Percentiles rank a stretch among this genome's conserved stretches.
phyloP scores from a whole-genome alignment of 2,888 invertebrate species.

The Erannis defoliaria region DNA sequence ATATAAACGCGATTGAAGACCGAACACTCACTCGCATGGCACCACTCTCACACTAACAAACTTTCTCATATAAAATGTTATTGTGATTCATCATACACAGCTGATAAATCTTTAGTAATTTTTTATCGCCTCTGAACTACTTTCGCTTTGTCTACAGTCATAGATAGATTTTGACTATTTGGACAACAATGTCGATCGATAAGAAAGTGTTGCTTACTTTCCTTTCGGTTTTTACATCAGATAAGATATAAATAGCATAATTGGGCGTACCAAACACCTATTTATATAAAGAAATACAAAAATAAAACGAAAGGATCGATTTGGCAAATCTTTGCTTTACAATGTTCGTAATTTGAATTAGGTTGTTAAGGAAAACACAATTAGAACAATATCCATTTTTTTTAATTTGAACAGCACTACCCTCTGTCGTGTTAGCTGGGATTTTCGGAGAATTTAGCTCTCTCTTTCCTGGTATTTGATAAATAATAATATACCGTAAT shows the following conservation, averaged over 20 bases:
- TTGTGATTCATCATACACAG: not conserved
- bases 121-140: conserved; percentile 18
- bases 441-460: too few species aligned
- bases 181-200: conserved; percentile 8
- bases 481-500: too few species aligned
- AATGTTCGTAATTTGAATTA: too few species aligned
- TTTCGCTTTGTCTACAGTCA: conserved; percentile 16
- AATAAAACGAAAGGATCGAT: not conserved
- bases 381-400: too few species aligned
- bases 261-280: not conserved
- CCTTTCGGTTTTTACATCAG: not conserved
- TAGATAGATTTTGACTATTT: conserved; percentile 1
- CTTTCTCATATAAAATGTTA: not conserved
- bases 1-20: too few species aligned
- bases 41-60: too few species aligned
- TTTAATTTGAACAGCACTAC: too few species aligned
- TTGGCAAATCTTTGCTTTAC: too few species aligned
- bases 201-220: conserved; percentile 19
- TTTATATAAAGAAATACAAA: not conserved
- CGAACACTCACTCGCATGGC: too few species aligned
- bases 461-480: too few species aligned
- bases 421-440: too few species aligned
- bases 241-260: not conserved
- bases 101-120: conserved; percentile 6
- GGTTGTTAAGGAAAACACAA: too few species aligned